Conservation (phyloP, 2,797 vertebrate genomes). For the Coendou prehensilis region DNA sequence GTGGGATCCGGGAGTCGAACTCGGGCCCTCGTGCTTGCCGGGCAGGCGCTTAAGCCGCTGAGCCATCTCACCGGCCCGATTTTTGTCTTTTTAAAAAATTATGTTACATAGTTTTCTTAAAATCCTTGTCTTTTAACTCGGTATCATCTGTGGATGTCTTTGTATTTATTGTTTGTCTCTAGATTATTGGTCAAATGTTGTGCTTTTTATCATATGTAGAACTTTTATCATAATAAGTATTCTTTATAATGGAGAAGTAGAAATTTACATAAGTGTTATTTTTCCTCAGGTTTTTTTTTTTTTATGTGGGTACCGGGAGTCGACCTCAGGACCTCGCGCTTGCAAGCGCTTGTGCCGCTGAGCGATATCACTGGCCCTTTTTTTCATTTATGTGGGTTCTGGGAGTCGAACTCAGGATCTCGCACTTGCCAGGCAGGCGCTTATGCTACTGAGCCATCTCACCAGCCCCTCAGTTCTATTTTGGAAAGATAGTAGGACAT, state of each 20-base stretch:
- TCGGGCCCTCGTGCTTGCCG: no score
- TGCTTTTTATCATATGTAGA: background rate
- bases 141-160: background rate
- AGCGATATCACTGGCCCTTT: no score
- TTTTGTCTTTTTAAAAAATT: constrained; percentile 33
- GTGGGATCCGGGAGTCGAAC: no score
- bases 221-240: constrained; percentile 21
- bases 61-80: no score
- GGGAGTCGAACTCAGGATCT: no score
- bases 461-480: background rate
- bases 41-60: no score
- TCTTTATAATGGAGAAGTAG: background rate
- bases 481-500: constrained; percentile 5
- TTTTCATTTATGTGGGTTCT: no score
- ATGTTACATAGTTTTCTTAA: background rate
- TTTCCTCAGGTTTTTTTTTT: background rate
- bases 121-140: background rate
- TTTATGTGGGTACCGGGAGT: no score
- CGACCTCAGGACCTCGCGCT: no score
- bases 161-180: background rate
- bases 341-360: no score
- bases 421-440: no score
- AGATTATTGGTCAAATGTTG: constrained; percentile 37
- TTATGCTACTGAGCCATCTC: no score
- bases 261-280: constrained; percentile 27